Percentiles rank a stretch among this genome's conserved stretches.
These are phyloP conservation scores for Noctua janthe DNA, from an alignment of 2,888 invertebrate species.

Conservation along the genomic window DNA sequence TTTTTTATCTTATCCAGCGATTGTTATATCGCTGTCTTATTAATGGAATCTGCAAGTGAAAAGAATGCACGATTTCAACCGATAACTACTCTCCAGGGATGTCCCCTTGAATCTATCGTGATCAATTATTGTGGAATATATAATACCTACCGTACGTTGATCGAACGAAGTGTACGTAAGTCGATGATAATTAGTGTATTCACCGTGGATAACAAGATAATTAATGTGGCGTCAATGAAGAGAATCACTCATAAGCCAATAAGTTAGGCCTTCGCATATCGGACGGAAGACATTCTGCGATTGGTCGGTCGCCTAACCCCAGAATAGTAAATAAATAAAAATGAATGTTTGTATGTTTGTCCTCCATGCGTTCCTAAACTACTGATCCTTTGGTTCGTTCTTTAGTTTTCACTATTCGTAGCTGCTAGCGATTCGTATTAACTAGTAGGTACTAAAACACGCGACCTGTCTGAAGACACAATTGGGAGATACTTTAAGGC, in stretches of 20 bases:
- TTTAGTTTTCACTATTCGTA: no score
- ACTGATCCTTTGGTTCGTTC: background rate
- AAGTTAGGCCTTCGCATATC: background rate
- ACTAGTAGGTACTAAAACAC: no score
- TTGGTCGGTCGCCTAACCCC: background rate
- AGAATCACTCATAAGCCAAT: background rate
- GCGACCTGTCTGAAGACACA: no score
- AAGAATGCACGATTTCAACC: background rate
- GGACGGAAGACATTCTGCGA: background rate
- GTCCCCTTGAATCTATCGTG: background rate
- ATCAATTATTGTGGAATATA: background rate
- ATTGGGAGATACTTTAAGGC: no score
- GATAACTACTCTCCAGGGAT: background rate
- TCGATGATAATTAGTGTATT: background rate
- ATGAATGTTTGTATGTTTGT: background rate
- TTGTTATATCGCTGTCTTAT: background rate
- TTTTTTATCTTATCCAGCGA: background rate
- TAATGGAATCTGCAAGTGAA: background rate
- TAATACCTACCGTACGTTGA: background rate
- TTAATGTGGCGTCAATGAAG: conserved; percentile 5
- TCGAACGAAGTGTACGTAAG: background rate
- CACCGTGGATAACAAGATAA: background rate
- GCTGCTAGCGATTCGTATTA: no score
- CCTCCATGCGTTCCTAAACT: background rate
- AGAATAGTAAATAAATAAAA: background rate